Evolutionary conservation across 2,888 invertebrate species (phyloP), one percentile per base, ranked within the genome.

Genomic region (Troides aeacus): DNA sequence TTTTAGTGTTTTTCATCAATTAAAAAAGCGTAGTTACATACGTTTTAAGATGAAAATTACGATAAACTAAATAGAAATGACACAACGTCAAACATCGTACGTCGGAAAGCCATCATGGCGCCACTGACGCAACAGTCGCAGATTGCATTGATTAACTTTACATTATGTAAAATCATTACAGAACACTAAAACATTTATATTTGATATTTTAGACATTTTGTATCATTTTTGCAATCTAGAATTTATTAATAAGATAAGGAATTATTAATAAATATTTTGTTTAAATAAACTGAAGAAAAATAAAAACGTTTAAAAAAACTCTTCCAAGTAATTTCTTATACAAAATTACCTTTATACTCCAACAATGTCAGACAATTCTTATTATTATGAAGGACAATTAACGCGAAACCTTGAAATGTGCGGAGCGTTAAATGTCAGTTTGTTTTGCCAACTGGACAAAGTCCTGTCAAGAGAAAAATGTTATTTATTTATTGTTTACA

Each of bases 401-500:
- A 65, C 39, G 36, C 21, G n/a, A 66, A 62, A 70, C 66, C 66
- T 70, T 70, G 70, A 70, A 66, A 58, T 62, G 65, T 61, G 46
- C 64, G 61, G 42, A 66, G 62, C 69, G 46, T 62, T 24, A 46
- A 70, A 66, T 50, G 66, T 67, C 70, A 70, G 59, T 79, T 87
- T 90, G 89, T 90, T 90, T 92, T 93, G 93, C 93, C 93, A 93
- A 92, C 93, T 89, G 86, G 89, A 87, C 93, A 90, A 79, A 83
- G 81, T 86, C 81, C 81, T 91, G 90, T 90, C 90, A 89, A 78
- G 78, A 77, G 79, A 92, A 92, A 90, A 90, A 89, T 90, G 91
- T 86, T 81, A 88, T 85, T 87, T 89, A 86, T 81, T 78, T 78
- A 80, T 84, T 89, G 87, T 92, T 91, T 92, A 89, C 86, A 81